phyloP scores from a whole-genome alignment of 2,113 vertebrate genomes.

The Archocentrus centrarchus region DNA sequence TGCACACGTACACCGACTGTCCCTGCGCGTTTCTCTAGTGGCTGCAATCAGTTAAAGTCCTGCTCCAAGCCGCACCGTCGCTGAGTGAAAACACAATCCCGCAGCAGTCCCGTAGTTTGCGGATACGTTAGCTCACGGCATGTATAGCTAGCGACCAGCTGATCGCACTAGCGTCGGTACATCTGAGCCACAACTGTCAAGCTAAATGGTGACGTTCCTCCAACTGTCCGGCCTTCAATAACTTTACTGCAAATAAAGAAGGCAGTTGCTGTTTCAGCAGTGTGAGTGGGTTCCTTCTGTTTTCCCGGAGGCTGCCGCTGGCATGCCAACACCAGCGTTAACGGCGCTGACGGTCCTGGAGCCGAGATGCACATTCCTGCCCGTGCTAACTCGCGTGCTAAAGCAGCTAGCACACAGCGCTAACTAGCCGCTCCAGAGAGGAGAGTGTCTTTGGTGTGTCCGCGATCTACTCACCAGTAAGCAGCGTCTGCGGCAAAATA shows the following conservation, averaged over 20 bases:
- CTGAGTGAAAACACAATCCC: background rate
- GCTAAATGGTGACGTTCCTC: constrained; percentile 25
- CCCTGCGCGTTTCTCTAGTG: background rate
- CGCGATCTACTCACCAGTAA: constrained; percentile 63
- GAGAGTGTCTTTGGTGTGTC: background rate
- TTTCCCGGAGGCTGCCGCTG: background rate
- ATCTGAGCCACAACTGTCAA: constrained; percentile 52
- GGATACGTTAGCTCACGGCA: background rate
- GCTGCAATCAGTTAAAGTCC: background rate
- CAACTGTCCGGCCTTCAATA: constrained; percentile 4
- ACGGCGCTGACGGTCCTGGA: background rate
- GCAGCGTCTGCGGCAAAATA: constrained; percentile 33
- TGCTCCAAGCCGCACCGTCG: background rate
- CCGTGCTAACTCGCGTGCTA: constrained; percentile 54
- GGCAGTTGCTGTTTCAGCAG: background rate
- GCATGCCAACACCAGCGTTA: background rate
- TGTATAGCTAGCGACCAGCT: constrained; percentile 46
- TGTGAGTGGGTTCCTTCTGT: fast-evolving
- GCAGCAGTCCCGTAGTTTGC: background rate
- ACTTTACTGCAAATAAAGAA: background rate
- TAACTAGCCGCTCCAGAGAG: constrained; percentile 42
- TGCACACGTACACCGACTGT: background rate
- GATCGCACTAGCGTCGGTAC: constrained; percentile 45
- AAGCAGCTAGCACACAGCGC: constrained; percentile 27
- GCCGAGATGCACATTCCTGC: constrained; percentile 36